phyloP scores from a whole-genome alignment of 2,113 vertebrate species.

The Cryptotis parvus region DNA sequence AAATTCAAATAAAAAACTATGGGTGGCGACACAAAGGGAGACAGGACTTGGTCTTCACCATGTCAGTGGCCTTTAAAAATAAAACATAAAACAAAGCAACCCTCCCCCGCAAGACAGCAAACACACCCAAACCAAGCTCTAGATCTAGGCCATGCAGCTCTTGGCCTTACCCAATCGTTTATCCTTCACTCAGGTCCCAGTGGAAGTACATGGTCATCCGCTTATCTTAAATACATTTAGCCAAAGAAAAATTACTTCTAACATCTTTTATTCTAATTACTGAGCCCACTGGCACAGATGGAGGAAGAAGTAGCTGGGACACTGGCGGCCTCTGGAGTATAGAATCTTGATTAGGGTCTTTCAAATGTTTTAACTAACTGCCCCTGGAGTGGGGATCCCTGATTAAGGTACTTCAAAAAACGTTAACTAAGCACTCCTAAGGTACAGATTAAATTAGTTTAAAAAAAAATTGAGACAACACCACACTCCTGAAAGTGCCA shows the following conservation, averaged over 20 bases:
- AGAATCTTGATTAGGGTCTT: conserved; percentile 79
- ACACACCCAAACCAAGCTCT: neutral
- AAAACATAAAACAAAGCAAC: neutral
- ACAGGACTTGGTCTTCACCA: fast-evolving
- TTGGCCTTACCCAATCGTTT: neutral
- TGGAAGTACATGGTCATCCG: conserved; percentile 12
- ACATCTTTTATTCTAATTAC: conserved; percentile 68
- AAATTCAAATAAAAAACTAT: too few species aligned
- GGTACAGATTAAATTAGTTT: conserved; percentile 75
- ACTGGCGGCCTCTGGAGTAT: conserved; percentile 60
- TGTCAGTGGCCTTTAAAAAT: neutral
- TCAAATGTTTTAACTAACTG: conserved; percentile 79
- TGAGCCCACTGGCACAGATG: conserved; percentile 34
- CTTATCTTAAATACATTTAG: conserved; percentile 45
- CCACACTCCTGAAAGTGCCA: neutral
- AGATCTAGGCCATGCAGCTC: neutral
- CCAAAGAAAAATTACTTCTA: conserved; percentile 55
- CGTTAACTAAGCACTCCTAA: conserved; percentile 74
- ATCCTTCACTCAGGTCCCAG: neutral
- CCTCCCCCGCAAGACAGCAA: neutral
- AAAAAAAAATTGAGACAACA: conserved; percentile 69
- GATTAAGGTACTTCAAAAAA: conserved; percentile 79
- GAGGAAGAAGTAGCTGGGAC: conserved; percentile 3
- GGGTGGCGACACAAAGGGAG: neutral
- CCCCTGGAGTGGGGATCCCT: conserved; percentile 70